Evolutionary conservation across 2,797 vertebrate genomes (phyloP).

Genomic region (Varecia variegata): DNA sequence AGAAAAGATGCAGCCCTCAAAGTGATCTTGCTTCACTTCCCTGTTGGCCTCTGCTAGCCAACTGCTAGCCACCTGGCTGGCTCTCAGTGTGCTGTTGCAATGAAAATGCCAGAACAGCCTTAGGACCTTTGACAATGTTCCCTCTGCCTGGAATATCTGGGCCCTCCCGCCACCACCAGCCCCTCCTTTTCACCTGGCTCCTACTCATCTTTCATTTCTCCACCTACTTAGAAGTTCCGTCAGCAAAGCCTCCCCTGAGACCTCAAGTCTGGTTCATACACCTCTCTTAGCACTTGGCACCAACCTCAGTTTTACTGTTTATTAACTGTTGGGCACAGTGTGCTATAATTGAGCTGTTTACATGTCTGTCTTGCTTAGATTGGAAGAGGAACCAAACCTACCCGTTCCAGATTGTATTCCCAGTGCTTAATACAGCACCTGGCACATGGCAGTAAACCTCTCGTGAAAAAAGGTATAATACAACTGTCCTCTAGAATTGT

Average conservation of each 20-base stretch:
- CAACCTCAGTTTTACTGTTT: neutral
- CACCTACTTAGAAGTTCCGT: neutral
- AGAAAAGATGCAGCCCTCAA: too few species aligned
- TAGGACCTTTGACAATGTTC: neutral
- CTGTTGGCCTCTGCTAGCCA: accelerated
- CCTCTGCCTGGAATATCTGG: neutral
- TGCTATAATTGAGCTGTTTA: neutral
- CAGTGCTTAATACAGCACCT: neutral
- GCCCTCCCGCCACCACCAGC: too few species aligned
- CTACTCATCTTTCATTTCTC: neutral
- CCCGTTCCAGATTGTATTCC: neutral
- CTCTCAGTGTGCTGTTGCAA: neutral
- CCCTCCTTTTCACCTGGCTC: neutral
- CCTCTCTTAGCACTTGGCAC: neutral
- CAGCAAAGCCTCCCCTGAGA: neutral
- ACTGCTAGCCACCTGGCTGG: neutral
- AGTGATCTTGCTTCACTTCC: accelerated
- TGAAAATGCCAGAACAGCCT: neutral
- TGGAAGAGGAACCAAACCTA: neutral
- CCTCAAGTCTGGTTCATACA: accelerated
- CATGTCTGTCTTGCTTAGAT: neutral
- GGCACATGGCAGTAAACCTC: neutral
- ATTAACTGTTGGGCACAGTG: neutral
- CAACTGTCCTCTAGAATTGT: neutral
- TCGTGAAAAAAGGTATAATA: neutral